A percentile compares a stretch with the other conserved stretches of the same genome.
These are phyloP conservation scores for Diaprepes abbreviatus DNA, from an alignment of 2,888 invertebrate genomes.

Conservation along the genomic window DNA sequence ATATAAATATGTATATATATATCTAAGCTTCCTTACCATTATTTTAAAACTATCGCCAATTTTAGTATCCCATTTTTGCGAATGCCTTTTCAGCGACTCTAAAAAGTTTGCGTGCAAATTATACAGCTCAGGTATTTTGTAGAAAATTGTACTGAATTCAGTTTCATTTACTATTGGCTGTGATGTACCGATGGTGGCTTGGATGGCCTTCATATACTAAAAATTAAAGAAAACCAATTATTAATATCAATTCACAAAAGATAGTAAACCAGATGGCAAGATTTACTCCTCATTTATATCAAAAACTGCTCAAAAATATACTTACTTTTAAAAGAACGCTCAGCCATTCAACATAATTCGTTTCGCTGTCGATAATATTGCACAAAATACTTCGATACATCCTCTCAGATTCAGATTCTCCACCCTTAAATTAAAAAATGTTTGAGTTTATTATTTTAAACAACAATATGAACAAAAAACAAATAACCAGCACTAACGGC, in stretches of 20 bases:
- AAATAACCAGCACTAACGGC: no score
- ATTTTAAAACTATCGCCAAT: conserved; percentile 90
- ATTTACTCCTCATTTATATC: no score
- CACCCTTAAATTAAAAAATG: no score
- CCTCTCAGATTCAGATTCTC: conserved; percentile 77
- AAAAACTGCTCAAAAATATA: no score
- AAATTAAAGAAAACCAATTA: no score
- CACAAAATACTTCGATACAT: conserved; percentile 91
- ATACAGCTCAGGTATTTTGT: conserved; percentile 91
- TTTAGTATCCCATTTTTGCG: conserved; percentile 81
- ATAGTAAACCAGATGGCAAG: no score
- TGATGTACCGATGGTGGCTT: conserved; percentile 87
- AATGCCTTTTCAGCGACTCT: conserved; percentile 78
- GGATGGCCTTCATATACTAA: conserved; percentile 93
- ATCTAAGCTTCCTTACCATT: conserved; percentile 74
- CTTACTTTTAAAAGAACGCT: conserved; percentile 88
- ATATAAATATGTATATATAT: no score
- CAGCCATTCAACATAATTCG: conserved; percentile 90
- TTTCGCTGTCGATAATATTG: conserved; percentile 93
- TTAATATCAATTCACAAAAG: no score
- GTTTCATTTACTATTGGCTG: conserved; percentile 91
- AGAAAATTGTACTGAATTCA: conserved; percentile 92
- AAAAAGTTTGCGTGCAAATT: conserved; percentile 87
- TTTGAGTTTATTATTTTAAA: no score
- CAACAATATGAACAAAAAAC: no score